Evolutionary conservation across 2,888 invertebrate genomes (phyloP).

Genomic region (Tiliacea aurago): DNA sequence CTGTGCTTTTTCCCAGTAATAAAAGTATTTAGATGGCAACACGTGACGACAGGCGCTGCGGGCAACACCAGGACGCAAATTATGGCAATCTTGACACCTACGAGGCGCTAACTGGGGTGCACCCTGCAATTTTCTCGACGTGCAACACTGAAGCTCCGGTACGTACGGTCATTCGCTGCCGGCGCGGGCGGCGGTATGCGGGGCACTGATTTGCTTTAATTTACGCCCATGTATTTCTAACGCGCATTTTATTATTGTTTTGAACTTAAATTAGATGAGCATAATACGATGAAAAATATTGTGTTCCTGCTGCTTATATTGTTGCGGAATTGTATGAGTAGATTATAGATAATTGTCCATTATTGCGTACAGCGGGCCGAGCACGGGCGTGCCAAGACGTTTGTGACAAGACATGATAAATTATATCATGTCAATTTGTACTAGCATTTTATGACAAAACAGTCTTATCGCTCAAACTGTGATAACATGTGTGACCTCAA

Average conservation of each 20-base stretch:
- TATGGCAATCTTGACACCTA: constrained; percentile 90
- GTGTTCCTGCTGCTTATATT: constrained; percentile 26
- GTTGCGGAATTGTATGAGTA: constrained; percentile 1
- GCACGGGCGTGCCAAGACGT: no score
- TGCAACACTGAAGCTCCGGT: constrained; percentile 67
- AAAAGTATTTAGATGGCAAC: constrained; percentile 86
- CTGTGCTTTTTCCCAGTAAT: constrained; percentile 80
- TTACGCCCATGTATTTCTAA: constrained; percentile 69
- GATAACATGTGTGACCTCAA: no score
- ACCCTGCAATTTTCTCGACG: constrained; percentile 87
- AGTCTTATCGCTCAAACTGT: no score
- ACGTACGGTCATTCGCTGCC: constrained; percentile 59
- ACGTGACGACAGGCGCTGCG: constrained; percentile 88
- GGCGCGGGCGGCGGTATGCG: constrained; percentile 61
- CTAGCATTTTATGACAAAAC: no score
- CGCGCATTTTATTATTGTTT: constrained; percentile 47
- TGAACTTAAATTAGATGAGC: constrained; percentile 42
- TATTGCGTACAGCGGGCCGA: no score
- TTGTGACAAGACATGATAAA: no score
- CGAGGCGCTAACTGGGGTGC: constrained; percentile 88
- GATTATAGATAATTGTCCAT: constrained; percentile 3
- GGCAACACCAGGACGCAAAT: constrained; percentile 86
- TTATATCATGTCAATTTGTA: no score
- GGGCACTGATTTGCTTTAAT: constrained; percentile 79
- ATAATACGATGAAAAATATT: constrained; percentile 30